Conservation (phyloP, 2,888 invertebrate species). For the Listrodromus nycthemerus region DNA sequence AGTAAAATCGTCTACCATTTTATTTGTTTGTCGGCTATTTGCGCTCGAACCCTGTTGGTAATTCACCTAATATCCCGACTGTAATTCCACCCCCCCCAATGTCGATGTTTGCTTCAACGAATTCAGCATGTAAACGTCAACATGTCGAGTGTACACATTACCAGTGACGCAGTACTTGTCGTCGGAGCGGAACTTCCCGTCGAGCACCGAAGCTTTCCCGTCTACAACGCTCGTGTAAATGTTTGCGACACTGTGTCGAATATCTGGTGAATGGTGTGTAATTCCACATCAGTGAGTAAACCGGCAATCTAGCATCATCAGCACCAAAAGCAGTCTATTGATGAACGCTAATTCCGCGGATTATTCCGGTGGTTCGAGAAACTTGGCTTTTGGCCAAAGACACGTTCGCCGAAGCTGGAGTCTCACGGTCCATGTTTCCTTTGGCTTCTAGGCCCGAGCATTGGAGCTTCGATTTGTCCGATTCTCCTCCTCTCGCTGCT, state of each 20-base stretch:
- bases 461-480: slow-evolving; percentile 26
- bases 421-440: slow-evolving; percentile 7
- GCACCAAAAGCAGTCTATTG: slow-evolving; percentile 36
- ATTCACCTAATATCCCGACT: neutral
- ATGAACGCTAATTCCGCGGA: slow-evolving; percentile 22
- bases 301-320: slow-evolving; percentile 38
- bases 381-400: slow-evolving; percentile 53
- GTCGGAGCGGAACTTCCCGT: neutral
- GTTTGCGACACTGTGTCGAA: slow-evolving; percentile 29
- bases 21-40: neutral
- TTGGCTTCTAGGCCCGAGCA: neutral
- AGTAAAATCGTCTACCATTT: neutral
- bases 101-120: neutral
- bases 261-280: slow-evolving; percentile 16
- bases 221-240: slow-evolving; percentile 13
- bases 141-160: neutral
- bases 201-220: neutral
- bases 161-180: neutral
- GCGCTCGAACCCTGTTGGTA: neutral
- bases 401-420: slow-evolving; percentile 16
- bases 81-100: neutral
- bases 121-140: neutral
- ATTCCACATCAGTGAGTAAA: slow-evolving; percentile 5
- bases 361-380: slow-evolving; percentile 31
- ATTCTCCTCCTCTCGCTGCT: neutral